phyloP scores from a whole-genome alignment of 2,888 invertebrate genomes.

The Heliconius charithonia region DNA sequence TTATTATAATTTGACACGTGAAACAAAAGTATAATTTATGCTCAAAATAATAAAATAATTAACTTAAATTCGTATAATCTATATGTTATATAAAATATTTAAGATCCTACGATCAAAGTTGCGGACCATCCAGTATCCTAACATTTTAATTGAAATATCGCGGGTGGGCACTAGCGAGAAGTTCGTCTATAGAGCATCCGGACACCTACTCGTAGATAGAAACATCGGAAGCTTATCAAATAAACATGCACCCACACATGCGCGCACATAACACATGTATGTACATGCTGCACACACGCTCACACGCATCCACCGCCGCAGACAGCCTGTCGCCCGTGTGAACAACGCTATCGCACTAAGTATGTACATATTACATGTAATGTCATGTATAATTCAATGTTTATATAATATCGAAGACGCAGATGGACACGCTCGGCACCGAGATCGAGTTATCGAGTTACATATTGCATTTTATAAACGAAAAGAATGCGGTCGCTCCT shows the following conservation, averaged over 20 bases:
- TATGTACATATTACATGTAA: conserved; percentile 70
- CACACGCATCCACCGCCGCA: conserved; percentile 67
- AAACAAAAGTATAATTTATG: not conserved
- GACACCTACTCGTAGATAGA: conserved; percentile 65
- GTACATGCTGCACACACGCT: conserved; percentile 69
- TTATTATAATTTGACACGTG: not conserved
- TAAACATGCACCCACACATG: conserved; percentile 76
- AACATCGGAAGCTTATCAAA: conserved; percentile 81
- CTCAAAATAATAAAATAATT: not conserved
- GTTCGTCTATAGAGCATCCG: conserved; percentile 74
- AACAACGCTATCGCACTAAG: conserved; percentile 77
- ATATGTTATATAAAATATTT: not conserved
- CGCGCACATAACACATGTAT: conserved; percentile 63
- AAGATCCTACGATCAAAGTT: not conserved
- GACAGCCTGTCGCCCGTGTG: conserved; percentile 82
- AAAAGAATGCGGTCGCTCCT: conserved; percentile 59
- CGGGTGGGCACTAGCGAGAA: conserved; percentile 73
- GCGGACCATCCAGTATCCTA: conserved; percentile 30
- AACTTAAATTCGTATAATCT: not conserved
- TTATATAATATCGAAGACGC: conserved; percentile 59
- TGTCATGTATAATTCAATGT: conserved; percentile 72
- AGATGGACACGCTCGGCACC: conserved; percentile 52
- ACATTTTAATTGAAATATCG: conserved; percentile 51
- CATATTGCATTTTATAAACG: conserved; percentile 60
- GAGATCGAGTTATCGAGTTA: conserved; percentile 54